A percentile compares a stretch with the other conserved stretches of the same genome.
Conservation (phyloP, 2,113 vertebrate species). For the Halichoeres trimaculatus region DNA sequence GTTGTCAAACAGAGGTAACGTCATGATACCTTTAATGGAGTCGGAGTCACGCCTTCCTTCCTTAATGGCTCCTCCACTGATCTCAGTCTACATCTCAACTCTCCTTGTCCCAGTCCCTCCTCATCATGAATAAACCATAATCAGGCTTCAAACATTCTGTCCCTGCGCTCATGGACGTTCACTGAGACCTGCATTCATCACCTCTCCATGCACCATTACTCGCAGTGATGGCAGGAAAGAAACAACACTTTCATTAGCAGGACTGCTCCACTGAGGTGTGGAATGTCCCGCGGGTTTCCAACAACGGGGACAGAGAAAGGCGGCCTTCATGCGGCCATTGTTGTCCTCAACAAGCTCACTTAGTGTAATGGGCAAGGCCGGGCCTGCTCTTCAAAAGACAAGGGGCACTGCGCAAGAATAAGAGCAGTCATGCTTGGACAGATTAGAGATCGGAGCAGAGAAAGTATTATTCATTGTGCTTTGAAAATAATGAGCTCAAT, state of each 20-base stretch:
- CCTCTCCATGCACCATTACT: conserved; percentile 80
- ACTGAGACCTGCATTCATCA: conserved; percentile 79
- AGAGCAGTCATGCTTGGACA: conserved; percentile 75
- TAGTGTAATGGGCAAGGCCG: conserved; percentile 74
- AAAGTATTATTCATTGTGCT: conserved; percentile 61
- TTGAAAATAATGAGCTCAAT: conserved; percentile 61
- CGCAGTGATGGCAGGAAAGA: conserved; percentile 77
- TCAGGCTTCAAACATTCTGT: conserved; percentile 71
- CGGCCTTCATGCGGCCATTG: conserved; percentile 73
- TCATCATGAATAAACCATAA: conserved; percentile 66
- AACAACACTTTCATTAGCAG: conserved; percentile 80
- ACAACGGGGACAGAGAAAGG: conserved; percentile 68
- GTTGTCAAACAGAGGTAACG: conserved; percentile 60
- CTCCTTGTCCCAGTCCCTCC: conserved; percentile 49
- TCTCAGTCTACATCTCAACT: conserved; percentile 64
- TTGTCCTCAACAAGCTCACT: conserved; percentile 75
- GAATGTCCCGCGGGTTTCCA: conserved; percentile 75
- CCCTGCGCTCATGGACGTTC: conserved; percentile 62
- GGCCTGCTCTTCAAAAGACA: conserved; percentile 63
- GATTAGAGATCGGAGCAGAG: conserved; percentile 66
- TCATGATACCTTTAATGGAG: conserved; percentile 64
- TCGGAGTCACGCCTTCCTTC: conserved; percentile 60
- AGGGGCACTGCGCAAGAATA: conserved; percentile 64
- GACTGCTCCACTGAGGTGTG: conserved; percentile 73
- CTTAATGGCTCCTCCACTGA: conserved; percentile 66